Evolutionary conservation across 64 coral and sea anemone species (phyloP), one percentile per base, ranked within the genome.

Genomic region (Pocillopora damicornis): DNA sequence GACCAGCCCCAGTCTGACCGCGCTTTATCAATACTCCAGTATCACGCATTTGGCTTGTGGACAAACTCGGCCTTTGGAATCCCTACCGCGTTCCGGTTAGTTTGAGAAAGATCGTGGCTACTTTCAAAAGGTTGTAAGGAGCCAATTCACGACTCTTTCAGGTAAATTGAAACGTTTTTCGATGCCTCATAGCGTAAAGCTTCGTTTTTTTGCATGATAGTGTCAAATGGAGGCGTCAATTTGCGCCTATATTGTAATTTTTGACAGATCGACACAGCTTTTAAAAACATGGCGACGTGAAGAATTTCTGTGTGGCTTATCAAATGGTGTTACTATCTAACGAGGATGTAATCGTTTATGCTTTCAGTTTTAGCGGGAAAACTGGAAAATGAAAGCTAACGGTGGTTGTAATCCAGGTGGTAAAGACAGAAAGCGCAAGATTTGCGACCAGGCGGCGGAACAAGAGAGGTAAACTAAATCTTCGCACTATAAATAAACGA

Each of bases 41-140:
- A 85, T 85, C 81, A 85, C 81, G 81, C 81, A 85, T 66, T 85
- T 22, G 65, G 64, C 81, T 85, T 42, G 81, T 65, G 16, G 81
- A 51, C 42, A 51, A 51, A 51, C 7, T 51, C 42, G 42, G 42
- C 42, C 42, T 51, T 51, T 85, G 81, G 81, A 65, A 66, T 85
- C 72, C 81, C 81, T 72, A 85, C 69, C 63, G 64, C 81, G 63
- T 63, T 62, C 16, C 9, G 12, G 34, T 3, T 42, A 67, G 65
- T 58, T 1, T 12, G 18, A 18, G 45, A 56, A 18, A 13, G 35
- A 51, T 16, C n/a, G 18, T 14, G 11, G 26, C 2, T 73, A 38
- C 17, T 38, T n/a, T 85, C 8, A 37, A 85, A 85, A 14, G 38
- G 37, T 85, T 57, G 37, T 26, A 18, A 23, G 5, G 38, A 15